These are phyloP conservation scores for Sitophilus oryzae DNA, from an alignment of 1,140 invertebrate species.

Conservation along the genomic window DNA sequence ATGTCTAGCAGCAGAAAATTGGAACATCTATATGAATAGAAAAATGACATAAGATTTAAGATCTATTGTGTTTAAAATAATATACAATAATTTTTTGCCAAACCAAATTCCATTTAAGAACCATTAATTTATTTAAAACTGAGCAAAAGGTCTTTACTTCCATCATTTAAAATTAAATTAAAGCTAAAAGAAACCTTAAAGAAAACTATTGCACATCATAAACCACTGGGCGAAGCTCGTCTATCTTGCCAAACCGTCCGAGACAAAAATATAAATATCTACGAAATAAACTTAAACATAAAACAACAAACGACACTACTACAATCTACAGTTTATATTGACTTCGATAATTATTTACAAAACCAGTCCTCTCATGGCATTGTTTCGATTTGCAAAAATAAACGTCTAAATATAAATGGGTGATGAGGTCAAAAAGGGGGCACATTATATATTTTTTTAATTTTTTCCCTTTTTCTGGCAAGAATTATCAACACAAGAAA, in stretches of 20 bases:
- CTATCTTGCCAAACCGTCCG: not conserved
- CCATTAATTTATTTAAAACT: too few species aligned
- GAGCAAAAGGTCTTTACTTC: too few species aligned
- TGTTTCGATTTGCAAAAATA: constrained; percentile 17
- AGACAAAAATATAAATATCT: too few species aligned
- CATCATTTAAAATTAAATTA: constrained; percentile 1
- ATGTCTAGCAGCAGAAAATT: too few species aligned
- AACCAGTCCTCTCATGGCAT: constrained; percentile 23
- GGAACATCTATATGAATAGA: too few species aligned
- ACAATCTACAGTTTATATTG: constrained; percentile 22
- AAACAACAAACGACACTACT: constrained; percentile 10
- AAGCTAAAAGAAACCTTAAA: not conserved
- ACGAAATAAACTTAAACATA: not conserved
- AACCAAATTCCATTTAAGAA: too few species aligned
- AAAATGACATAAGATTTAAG: too few species aligned
- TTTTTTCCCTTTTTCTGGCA: not conserved
- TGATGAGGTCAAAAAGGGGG: not conserved
- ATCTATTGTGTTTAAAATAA: too few species aligned
- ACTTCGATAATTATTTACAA: constrained; percentile 20
- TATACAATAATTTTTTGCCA: too few species aligned
- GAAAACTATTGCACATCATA: not conserved
- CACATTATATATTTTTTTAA: not conserved
- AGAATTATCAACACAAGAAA: constrained; percentile 1
- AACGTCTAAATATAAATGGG: constrained; percentile 14
- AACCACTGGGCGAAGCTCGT: not conserved